Evolutionary conservation across 2,113 vertebrate species (phyloP), one percentile per base, ranked within the genome.

Genomic region (Tricholaema leucomelas): DNA sequence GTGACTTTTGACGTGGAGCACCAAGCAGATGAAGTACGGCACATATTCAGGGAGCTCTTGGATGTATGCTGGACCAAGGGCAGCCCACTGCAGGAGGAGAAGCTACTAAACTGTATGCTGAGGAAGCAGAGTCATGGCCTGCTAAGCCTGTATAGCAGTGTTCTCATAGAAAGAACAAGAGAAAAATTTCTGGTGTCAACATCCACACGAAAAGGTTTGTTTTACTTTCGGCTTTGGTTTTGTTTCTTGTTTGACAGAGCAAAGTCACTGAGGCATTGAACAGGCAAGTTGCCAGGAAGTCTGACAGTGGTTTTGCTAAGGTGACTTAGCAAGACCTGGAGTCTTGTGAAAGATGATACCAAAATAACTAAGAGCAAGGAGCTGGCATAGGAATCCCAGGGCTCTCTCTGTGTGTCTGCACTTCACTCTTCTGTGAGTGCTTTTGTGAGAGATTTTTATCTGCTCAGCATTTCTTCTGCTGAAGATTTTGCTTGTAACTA

Each of bases 21-120:
- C 4, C 93, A 96, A 5, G 92, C 94, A 9, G 94, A 88, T 21
- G 98, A 98, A 94, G 80, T 98, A 38, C 97, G 90, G 13, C 96
- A 95, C 5, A 96, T 99, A 15, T 99, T 98, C 74, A 97, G 97
- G 64, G 98, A 98, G 10, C 97, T 99, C 40, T 97, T 98, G 96
- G 97, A 96, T 30, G 95, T 97, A 21, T 98, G 98, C 91, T 97
- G 97, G 58, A 87, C 96, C 2, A 97, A 97, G 42, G 96, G 87
- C 52, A 97, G 92, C 40, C 91, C 95, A 4, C 96, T 99, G 60
- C 96, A 21, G 23, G 99, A 99, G 91, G 98, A 98, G 94, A 97
- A 85, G 70, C 81, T 99, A 21, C 97, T 99, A 42, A 91, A 97
- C 96, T 98, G 98, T 67, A 86, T 99, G 94, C 94, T 99, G 13